These are phyloP conservation scores for Silurus lanzhouensis DNA, from an alignment of 2,797 vertebrate genomes.

Conservation along the genomic window DNA sequence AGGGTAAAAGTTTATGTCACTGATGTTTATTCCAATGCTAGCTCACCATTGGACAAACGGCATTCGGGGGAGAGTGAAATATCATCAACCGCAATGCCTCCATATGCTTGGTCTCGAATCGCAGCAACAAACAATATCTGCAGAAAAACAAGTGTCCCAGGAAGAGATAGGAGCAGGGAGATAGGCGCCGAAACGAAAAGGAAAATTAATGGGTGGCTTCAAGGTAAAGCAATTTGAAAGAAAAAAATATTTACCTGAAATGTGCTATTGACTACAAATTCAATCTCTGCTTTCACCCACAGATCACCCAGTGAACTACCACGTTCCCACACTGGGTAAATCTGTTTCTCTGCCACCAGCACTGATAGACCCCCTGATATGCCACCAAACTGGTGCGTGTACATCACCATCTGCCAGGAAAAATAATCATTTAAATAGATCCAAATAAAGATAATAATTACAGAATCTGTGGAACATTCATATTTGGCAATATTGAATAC, in stretches of 20 bases:
- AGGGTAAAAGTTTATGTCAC: not conserved
- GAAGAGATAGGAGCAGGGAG: not conserved
- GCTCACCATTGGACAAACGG: slow-evolving; percentile 62
- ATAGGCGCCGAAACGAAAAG: not conserved
- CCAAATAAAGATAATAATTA: not conserved
- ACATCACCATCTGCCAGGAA: slow-evolving; percentile 81
- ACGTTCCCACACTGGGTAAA: slow-evolving; percentile 70
- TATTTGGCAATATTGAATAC: not conserved
- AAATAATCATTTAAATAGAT: not conserved
- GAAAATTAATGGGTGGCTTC: not conserved
- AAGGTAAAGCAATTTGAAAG: not conserved
- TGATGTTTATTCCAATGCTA: not conserved
- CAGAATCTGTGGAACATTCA: not conserved
- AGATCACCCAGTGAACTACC: slow-evolving; percentile 82
- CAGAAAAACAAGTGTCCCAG: not conserved
- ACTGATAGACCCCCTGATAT: slow-evolving; percentile 72
- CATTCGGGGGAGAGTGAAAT: slow-evolving; percentile 82
- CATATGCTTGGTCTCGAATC: slow-evolving; percentile 66
- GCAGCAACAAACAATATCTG: slow-evolving; percentile 84
- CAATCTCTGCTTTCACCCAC: slow-evolving; percentile 87
- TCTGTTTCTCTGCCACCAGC: slow-evolving; percentile 65
- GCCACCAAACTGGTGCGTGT: slow-evolving; percentile 84
- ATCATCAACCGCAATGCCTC: slow-evolving; percentile 84
- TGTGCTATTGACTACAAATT: slow-evolving; percentile 62
- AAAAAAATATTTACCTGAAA: slow-evolving; percentile 76